Evolutionary conservation across 2,888 invertebrate species (phyloP), one percentile per base, ranked within the genome.

Genomic region (Leucophenga montana): DNA sequence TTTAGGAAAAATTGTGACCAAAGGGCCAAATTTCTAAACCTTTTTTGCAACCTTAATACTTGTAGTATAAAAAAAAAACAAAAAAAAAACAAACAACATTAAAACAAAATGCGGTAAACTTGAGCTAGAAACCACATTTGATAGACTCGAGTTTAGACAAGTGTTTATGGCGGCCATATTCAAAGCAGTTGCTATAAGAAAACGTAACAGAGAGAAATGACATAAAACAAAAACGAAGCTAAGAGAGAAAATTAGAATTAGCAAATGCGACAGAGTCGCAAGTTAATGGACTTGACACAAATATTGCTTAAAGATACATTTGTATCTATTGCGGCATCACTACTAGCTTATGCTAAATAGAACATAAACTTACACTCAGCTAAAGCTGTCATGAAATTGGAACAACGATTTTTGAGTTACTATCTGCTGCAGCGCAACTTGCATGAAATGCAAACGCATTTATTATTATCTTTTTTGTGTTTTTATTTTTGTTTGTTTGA

Each of bases 261-360:
- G 27, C 56, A 56, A 56, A 22, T 56, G 14, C 39, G 39, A 13
- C 56, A 56, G 27, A 27, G 59, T 31, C 59, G 13, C 4, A 66
- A 72, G 69, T 80, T 82, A 80, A 82, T 82, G 68, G 77, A 74
- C 79, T 79, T 82, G 80, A 80, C 82, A 80, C 78, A 71, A 80
- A 81, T 79, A 72, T 16, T n/a, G 27, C n/a, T 22, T 16, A 33
- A 3, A 59, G n/a, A 27, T 59, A 11, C 50, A 50, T 16, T 16
- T 50, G 50, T 50, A 18, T 50, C 50, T 50, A 8, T 8, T 13
- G n/a, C 50, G 18, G 50, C 3, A n/a, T 2, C 46, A 6, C 14
- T n/a, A n/a, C 2, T n/a, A 46, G 46, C 50, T n/a, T 50, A 50
- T 50, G 50, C 50, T 16, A 50, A 50, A 50, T 50, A n/a, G 50